Evolutionary conservation across 2,113 vertebrate species (phyloP).

Genomic region (Ciconia boyciana): DNA sequence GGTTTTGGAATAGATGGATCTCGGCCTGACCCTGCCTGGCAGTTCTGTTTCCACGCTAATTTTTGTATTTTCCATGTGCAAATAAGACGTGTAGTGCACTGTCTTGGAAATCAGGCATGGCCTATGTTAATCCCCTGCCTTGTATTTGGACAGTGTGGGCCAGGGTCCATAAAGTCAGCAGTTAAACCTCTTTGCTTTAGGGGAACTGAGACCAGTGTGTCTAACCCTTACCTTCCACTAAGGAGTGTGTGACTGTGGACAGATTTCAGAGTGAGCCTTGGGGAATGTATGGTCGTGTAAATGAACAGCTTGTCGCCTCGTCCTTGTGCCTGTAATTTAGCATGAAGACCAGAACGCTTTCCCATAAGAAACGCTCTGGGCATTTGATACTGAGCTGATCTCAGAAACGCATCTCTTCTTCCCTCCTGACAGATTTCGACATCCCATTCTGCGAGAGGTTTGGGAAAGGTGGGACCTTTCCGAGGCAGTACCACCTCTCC

Average conservation of each 20-base stretch:
- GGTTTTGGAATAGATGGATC: background rate
- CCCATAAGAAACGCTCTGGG: background rate
- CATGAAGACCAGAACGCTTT: background rate
- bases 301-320: background rate
- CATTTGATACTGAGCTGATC: background rate
- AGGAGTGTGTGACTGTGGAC: background rate
- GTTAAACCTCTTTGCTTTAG: background rate
- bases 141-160: background rate
- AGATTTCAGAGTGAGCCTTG: background rate
- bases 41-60: background rate
- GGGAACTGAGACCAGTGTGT: background rate
- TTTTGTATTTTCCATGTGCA: background rate
- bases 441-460: constrained; percentile 72
- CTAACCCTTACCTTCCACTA: background rate
- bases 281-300: background rate
- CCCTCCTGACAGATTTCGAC: constrained; percentile 57
- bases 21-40: background rate
- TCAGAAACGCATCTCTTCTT: background rate
- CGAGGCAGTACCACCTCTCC: constrained; percentile 86
- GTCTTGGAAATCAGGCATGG: background rate
- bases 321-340: background rate
- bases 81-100: background rate
- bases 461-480: constrained; percentile 90
- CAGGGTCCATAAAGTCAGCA: background rate
- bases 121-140: background rate